A percentile compares a stretch with the other conserved stretches of the same genome.
These are phyloP conservation scores for Suncus etruscus DNA, from an alignment of 2,113 vertebrate species.

Conservation along the genomic window DNA sequence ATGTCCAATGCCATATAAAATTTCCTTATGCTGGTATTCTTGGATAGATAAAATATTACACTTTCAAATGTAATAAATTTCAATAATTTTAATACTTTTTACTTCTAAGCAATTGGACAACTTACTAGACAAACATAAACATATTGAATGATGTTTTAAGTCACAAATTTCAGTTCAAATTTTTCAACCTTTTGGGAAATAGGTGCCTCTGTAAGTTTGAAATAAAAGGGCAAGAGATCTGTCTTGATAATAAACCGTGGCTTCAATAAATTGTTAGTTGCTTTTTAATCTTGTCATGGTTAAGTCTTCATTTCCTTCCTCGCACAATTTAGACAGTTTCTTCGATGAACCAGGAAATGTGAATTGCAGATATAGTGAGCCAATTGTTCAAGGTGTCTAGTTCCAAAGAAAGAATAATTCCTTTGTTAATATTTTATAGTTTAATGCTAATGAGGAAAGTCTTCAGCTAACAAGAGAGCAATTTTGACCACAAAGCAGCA, in stretches of 20 bases:
- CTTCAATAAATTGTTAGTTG: not conserved
- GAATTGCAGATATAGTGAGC: slow-evolving; percentile 63
- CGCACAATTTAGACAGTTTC: slow-evolving; percentile 21
- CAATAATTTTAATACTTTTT: slow-evolving; percentile 22
- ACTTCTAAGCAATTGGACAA: not conserved
- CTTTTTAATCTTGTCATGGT: not conserved
- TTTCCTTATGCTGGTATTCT: not conserved
- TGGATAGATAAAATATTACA: slow-evolving; percentile 15
- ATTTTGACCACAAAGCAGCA: slow-evolving; percentile 70
- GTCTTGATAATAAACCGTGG: not conserved
- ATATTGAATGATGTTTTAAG: not conserved
- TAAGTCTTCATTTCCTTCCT: not conserved
- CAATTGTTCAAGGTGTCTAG: slow-evolving; percentile 66
- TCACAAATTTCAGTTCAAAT: not conserved
- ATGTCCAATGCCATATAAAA: too few relatives aligned
- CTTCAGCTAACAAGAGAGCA: slow-evolving; percentile 69
- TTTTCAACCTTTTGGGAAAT: not conserved
- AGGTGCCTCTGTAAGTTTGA: not conserved
- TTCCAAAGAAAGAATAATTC: slow-evolving; percentile 73
- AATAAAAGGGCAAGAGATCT: not conserved
- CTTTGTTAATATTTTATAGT: slow-evolving; percentile 77
- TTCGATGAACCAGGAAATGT: slow-evolving; percentile 41
- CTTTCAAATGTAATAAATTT: not conserved
- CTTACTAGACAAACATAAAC: not conserved
- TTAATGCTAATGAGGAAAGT: slow-evolving; percentile 75